A percentile compares a stretch with the other conserved stretches of the same genome.
phyloP scores from a whole-genome alignment of 2,888 invertebrate species.

The Lordiphosa andalusiaca region DNA sequence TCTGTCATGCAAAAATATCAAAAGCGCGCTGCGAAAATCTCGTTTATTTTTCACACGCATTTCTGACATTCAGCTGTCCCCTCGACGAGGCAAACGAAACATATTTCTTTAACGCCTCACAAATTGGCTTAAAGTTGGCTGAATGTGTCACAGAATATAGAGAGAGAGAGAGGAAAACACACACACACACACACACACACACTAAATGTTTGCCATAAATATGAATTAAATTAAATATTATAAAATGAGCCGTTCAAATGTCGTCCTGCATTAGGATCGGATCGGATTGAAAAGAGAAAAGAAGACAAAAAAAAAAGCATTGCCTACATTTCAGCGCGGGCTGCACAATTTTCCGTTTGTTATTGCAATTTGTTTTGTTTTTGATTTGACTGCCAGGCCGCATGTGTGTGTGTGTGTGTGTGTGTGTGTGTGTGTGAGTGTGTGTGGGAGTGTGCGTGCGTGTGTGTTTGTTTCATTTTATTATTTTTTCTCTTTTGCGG shows the following conservation, averaged over 20 bases:
- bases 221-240: constrained; percentile 64
- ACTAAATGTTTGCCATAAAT: constrained; percentile 40
- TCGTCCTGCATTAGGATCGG: constrained; percentile 37
- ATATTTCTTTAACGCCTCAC: constrained; percentile 13
- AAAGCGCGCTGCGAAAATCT: constrained; percentile 72
- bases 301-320: constrained; percentile 32
- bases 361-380: constrained; percentile 64
- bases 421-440: constrained; percentile 46
- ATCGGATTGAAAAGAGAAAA: no score
- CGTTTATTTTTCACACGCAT: constrained; percentile 72
- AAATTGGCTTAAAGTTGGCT: constrained; percentile 25
- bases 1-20: constrained; percentile 72
- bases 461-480: constrained; percentile 56
- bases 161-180: neutral
- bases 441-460: constrained; percentile 24
- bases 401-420: constrained; percentile 25
- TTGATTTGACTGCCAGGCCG: constrained; percentile 62
- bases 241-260: constrained; percentile 40
- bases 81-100: constrained; percentile 1
- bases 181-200: constrained; percentile 1
- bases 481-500: constrained; percentile 74
- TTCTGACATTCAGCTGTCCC: constrained; percentile 59
- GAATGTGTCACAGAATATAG: no score
- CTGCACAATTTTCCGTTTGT: constrained; percentile 25
- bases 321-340: constrained; percentile 68